Percentiles rank a stretch among this genome's conserved stretches.
phyloP scores from a whole-genome alignment of 2,888 invertebrate genomes.

The Gymnocheta viridis region DNA sequence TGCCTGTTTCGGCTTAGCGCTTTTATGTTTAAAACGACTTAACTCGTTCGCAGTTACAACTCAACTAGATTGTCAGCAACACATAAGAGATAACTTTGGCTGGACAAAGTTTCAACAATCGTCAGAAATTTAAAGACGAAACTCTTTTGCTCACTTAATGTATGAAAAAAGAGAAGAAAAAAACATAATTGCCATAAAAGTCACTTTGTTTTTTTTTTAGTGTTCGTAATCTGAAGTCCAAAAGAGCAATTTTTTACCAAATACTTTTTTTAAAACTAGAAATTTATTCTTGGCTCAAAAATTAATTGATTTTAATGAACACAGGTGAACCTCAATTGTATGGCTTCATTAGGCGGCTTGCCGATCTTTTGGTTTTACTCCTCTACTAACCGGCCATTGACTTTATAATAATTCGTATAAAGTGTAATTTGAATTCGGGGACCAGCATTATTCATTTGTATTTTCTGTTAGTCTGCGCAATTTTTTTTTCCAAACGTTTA shows the following conservation, averaged over 20 bases:
- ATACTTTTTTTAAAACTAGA: not conserved
- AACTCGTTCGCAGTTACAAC: constrained; percentile 44
- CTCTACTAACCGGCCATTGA: too few species aligned
- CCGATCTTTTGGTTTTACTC: too few species aligned
- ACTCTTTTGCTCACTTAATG: constrained; percentile 39
- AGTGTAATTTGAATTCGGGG: too few species aligned
- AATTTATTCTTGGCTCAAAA: not conserved
- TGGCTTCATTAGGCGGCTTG: too few species aligned
- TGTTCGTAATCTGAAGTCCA: constrained; percentile 28
- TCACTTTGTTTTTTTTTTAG: not conserved
- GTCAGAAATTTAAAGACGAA: not conserved
- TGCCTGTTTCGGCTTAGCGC: constrained; percentile 29
- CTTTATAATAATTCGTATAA: too few species aligned
- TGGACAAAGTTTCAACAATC: not conserved
- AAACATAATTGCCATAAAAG: not conserved
- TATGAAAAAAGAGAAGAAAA: not conserved
- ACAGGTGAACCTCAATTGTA: too few species aligned
- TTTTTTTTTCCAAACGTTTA: too few species aligned
- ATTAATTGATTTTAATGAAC: not conserved
- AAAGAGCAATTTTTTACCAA: constrained; percentile 34
- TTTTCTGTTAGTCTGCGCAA: too few species aligned
- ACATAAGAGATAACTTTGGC: constrained; percentile 14
- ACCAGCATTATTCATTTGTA: too few species aligned
- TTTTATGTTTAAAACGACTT: constrained; percentile 40
- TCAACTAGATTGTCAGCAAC: constrained; percentile 47